These are phyloP conservation scores for Pogonomyrmex californicus DNA, from an alignment of 1,140 invertebrate genomes.

Conservation along the genomic window DNA sequence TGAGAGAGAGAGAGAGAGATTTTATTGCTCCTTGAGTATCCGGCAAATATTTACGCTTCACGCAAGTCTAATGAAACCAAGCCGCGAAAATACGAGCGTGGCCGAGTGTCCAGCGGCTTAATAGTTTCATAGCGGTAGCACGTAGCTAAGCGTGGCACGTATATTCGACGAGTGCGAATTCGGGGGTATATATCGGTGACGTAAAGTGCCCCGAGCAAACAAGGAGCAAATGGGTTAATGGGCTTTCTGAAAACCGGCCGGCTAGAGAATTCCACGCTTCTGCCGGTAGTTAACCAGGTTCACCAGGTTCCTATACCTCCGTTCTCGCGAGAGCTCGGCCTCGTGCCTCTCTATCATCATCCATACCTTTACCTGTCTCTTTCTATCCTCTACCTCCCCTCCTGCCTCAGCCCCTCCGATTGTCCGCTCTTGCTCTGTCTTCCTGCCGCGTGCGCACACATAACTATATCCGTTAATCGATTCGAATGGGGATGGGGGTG, in stretches of 20 bases:
- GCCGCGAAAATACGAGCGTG: conserved; percentile 14
- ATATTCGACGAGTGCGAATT: conserved; percentile 52
- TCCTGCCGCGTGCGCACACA: conserved; percentile 30
- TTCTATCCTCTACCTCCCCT: not conserved
- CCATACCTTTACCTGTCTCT: not conserved
- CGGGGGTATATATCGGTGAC: conserved; percentile 66
- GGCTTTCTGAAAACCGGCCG: conserved; percentile 66
- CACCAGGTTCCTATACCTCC: not conserved
- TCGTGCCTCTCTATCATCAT: not conserved
- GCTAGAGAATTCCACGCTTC: conserved; percentile 26
- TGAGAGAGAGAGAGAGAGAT: not conserved
- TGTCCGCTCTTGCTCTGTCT: not conserved
- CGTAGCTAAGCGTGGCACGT: conserved; percentile 33
- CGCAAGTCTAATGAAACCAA: conserved; percentile 37
- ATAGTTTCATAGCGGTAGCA: conserved; percentile 40
- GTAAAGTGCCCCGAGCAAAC: conserved; percentile 65
- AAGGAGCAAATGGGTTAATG: conserved; percentile 76
- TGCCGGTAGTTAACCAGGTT: conserved; percentile 15
- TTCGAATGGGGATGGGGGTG: conserved; percentile 27
- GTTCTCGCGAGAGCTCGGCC: conserved; percentile 2
- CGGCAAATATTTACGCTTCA: conserved; percentile 17
- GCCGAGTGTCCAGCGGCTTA: conserved; percentile 21
- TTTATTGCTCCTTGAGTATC: conserved; percentile 7
- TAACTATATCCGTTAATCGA: conserved; percentile 61
- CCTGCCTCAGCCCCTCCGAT: not conserved